A percentile compares a stretch with the other conserved stretches of the same genome.
phyloP scores from a whole-genome alignment of 2,113 vertebrate genomes.

The Diadophis punctatus region DNA sequence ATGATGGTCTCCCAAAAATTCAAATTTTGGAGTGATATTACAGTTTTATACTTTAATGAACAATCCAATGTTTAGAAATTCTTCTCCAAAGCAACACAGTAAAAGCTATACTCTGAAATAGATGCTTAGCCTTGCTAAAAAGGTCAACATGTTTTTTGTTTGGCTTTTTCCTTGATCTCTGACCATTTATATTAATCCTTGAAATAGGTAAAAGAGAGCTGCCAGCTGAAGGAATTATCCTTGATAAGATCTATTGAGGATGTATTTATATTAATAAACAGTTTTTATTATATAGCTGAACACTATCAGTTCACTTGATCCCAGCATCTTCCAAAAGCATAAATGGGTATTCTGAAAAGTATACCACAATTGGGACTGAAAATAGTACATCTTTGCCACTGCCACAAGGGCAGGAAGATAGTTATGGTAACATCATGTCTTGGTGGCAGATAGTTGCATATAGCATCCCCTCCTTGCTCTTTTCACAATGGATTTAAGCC shows the following conservation, averaged over 20 bases:
- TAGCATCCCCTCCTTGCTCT: not conserved
- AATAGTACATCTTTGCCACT: not conserved
- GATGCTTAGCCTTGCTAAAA: not conserved
- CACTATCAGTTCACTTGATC: not conserved
- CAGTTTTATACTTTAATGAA: not conserved
- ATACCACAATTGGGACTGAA: not conserved
- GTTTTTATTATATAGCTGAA: not conserved
- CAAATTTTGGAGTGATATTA: not conserved
- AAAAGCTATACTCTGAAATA: not conserved
- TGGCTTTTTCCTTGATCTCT: not conserved
- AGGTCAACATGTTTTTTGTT: not conserved
- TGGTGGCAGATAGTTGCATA: not conserved
- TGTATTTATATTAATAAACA: not conserved
- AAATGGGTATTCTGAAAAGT: not conserved
- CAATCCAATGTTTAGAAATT: not conserved
- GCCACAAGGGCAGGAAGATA: not conserved
- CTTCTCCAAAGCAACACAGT: not conserved
- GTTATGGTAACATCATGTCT: not conserved
- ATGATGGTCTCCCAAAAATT: not conserved
- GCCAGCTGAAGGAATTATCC: not conserved
- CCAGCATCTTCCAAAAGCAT: conserved; percentile 11
- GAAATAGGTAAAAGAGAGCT: not conserved
- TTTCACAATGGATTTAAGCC: not conserved
- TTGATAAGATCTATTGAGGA: not conserved
- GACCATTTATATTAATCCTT: too few species aligned